Evolutionary conservation across 1,140 invertebrate species (phyloP), one percentile per base, ranked within the genome.

Genomic region (Drosophila ironensis): DNA sequence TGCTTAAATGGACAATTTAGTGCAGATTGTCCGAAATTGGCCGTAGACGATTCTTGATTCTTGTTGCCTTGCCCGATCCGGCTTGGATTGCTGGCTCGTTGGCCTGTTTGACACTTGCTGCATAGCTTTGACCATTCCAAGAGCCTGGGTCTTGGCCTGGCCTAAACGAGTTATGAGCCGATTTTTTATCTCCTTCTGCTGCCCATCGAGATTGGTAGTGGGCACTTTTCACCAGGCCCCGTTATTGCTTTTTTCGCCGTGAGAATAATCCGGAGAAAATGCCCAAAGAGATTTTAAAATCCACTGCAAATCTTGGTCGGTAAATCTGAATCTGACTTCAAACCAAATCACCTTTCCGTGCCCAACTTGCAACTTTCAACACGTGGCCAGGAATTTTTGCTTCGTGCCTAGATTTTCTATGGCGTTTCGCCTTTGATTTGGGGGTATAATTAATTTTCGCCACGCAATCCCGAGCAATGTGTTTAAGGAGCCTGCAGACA

Each of bases 1-100:
- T 47, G 72, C 77, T 73, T 84, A 82, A 82, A 82, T 82, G 77
- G 77, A 59, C 77, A 82, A 82, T 82, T 82, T 82, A 84, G 77
- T 82, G 77, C 77, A 82, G 78, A 73, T 78, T 82, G 72, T 69
- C 78, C 77, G 60, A 82, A 82, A 82, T 84, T 73, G 77, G 77
- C 73, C 33, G 19, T 53, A 64, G 69, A 63, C 59, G 44, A 82
- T 84, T 84, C 68, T 51, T 48, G 53, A 44, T 30, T 45, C 66
- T 56, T 41, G 61, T 35, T 66, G 54, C 56, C 56, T 47, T 69
- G 56, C 35, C 50, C 61, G 48, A 66, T 57, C 53, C 63, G 72
- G 70, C 53, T 46, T 24, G 46, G 52, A 19, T 46, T 40, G 33
- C 7, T 24, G 45, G 47, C 57, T 35, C 33, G 59, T 28, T 60